Evolutionary conservation across 2,113 vertebrate genomes (phyloP), one percentile per base, ranked within the genome.

Genomic region (Rhegmatorhina hoffmannsi): DNA sequence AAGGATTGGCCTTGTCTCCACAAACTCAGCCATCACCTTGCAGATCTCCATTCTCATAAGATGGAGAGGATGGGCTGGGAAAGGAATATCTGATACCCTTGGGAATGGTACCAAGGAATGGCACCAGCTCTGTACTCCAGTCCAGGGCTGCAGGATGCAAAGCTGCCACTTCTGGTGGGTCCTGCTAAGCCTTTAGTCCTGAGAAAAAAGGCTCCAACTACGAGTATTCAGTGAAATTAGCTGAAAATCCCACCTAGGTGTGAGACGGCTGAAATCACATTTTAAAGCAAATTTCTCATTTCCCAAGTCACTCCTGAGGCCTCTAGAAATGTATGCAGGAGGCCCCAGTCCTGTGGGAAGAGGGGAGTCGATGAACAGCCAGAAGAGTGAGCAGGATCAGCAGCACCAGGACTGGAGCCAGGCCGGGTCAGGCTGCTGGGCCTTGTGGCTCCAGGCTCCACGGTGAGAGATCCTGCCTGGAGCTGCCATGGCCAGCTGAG

Each of bases 201-300:
- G 34, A 9, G 78, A 60, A 50, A 74, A 79, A 78, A n/a, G 10
- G 34, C 67, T 90, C 70, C 78, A 40, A 5, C 24, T 8, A 44
- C 28, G 69, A 76, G 26, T 36, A 63, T 36, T 75, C 40, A 36
- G 62, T 40, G 75, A 68, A 94, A 94, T 68, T 56, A 94, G 62
- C 93, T 91, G 90, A 82, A 95, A 95, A 94, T 96, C 91, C 90
- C 5, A 1, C 33, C 59, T 70, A 92, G 93, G 87, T 92, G 93
- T 78, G 91, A 94, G 78, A 44, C 1, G 1, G 74, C 94, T 94
- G 92, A 85, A 94, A 91, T 91, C 91, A 91, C 84, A 87, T 76
- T 83, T 94, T 68, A 89, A 87, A 94, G 74, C 62, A 58, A 85
- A 90, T 85, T 92, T 93, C 78, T 92, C 69, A 73, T 96, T 95